phyloP scores from a whole-genome alignment of 2,888 invertebrate genomes.

The Phyllotreta cruciferae region DNA sequence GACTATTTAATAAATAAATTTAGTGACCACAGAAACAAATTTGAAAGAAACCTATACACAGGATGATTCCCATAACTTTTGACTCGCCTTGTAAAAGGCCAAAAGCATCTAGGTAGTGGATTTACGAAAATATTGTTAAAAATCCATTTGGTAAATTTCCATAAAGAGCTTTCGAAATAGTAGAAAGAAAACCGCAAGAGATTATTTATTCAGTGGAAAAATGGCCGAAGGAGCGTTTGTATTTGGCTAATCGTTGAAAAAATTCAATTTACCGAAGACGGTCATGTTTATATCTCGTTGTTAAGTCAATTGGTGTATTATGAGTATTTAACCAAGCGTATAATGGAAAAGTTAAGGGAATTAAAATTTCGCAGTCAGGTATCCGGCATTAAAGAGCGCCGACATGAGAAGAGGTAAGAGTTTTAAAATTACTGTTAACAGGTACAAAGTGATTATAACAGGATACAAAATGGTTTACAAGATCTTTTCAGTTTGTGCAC shows the following conservation, averaged over 20 bases:
- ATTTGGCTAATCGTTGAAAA: constrained; percentile 4
- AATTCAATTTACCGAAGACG: constrained; percentile 22
- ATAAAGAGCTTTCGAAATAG: too few species aligned
- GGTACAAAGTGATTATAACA: constrained; percentile 8
- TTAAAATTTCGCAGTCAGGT: constrained; percentile 13
- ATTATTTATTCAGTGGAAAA: too few species aligned
- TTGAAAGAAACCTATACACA: too few species aligned
- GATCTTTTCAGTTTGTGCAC: constrained; percentile 7
- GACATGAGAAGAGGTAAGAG: constrained; percentile 17
- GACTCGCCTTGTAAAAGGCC: too few species aligned
- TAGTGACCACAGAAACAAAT: too few species aligned
- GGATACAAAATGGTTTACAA: constrained; percentile 12
- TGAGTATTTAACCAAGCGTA: constrained; percentile 22
- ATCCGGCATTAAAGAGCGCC: constrained; percentile 20
- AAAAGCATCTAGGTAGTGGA: too few species aligned
- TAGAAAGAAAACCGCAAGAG: too few species aligned
- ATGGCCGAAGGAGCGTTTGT: neutral
- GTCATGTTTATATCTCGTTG: constrained; percentile 28
- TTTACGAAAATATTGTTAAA: too few species aligned
- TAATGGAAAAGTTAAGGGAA: constrained; percentile 27
- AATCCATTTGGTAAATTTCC: too few species aligned
- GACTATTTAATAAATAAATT: too few species aligned
- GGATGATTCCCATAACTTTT: too few species aligned
- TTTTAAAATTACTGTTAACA: constrained; percentile 20
- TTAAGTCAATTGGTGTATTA: constrained; percentile 29